A percentile compares a stretch with the other conserved stretches of the same genome.
Evolutionary conservation across 1,140 invertebrate species (phyloP).

Genomic region (Hormaphis cornu): DNA sequence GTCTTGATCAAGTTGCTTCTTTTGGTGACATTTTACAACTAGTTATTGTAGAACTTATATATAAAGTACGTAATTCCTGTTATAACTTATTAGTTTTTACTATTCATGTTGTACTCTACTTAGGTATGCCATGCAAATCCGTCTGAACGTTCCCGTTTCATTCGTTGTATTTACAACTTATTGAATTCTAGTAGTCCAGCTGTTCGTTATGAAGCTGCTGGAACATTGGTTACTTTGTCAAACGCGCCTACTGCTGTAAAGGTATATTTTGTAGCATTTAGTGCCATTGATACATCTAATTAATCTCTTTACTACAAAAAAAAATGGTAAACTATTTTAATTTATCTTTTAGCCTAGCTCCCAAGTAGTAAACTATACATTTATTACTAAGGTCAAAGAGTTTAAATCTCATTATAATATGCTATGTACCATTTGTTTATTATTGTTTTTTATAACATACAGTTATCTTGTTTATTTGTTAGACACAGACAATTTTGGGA

Average conservation of each 20-base stretch:
- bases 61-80: slow-evolving; percentile 63
- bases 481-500: no score
- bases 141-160: slow-evolving; percentile 90
- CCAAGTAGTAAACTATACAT: no score
- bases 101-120: background rate
- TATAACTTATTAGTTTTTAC: background rate
- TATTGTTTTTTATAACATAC: no score
- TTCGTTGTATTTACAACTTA: slow-evolving; percentile 95
- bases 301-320: no score
- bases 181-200: slow-evolving; percentile 92
- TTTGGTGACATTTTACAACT: slow-evolving; percentile 98
- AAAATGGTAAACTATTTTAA: no score
- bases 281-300: no score
- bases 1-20: slow-evolving; percentile 85
- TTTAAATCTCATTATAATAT: no score
- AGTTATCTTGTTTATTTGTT: no score
- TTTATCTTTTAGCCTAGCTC: no score
- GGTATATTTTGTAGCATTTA: no score
- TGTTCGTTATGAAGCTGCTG: slow-evolving; percentile 96
- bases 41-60: slow-evolving; percentile 98
- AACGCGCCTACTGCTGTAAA: slow-evolving; percentile 94
- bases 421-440: no score
- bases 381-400: no score
- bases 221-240: slow-evolving; percentile 97
- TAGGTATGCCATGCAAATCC: slow-evolving; percentile 95